phyloP scores from a whole-genome alignment of 2,797 vertebrate genomes.

The Pangasius mekongensis region DNA sequence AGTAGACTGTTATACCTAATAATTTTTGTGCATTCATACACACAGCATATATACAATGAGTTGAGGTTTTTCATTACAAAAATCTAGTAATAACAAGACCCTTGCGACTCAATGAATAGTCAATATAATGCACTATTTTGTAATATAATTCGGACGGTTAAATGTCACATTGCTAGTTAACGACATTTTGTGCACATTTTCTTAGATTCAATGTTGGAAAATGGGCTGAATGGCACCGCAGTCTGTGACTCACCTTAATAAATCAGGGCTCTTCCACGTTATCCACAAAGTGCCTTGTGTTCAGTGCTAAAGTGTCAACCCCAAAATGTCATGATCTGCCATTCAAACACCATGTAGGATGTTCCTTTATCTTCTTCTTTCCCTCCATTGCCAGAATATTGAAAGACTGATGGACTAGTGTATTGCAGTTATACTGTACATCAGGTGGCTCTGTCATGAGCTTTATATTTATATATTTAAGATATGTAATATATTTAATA shows the following conservation, averaged over 20 bases:
- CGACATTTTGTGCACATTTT: not conserved
- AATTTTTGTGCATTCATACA: not conserved
- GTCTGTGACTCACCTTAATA: not conserved
- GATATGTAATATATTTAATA: not conserved
- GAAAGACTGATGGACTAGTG: not conserved
- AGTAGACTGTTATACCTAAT: too few species aligned
- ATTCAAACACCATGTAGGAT: not conserved
- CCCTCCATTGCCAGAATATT: not conserved
- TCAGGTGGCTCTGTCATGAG: not conserved
- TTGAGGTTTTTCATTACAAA: not conserved
- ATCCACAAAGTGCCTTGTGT: not conserved
- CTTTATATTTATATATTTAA: conserved; percentile 1
- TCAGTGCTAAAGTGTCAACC: not conserved
- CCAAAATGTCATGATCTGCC: not conserved
- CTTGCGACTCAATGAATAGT: not conserved
- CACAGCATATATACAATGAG: not conserved
- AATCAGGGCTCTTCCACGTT: not conserved
- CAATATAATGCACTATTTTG: not conserved
- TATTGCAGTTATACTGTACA: not conserved
- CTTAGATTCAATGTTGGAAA: not conserved
- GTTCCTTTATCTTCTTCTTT: not conserved
- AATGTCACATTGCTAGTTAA: not conserved
- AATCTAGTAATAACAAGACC: not conserved
- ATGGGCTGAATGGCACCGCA: not conserved
- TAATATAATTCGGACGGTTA: not conserved